Evolutionary conservation across 2,797 vertebrate species (phyloP), one percentile per base, ranked within the genome.

Genomic region (Gallinago solitaria): DNA sequence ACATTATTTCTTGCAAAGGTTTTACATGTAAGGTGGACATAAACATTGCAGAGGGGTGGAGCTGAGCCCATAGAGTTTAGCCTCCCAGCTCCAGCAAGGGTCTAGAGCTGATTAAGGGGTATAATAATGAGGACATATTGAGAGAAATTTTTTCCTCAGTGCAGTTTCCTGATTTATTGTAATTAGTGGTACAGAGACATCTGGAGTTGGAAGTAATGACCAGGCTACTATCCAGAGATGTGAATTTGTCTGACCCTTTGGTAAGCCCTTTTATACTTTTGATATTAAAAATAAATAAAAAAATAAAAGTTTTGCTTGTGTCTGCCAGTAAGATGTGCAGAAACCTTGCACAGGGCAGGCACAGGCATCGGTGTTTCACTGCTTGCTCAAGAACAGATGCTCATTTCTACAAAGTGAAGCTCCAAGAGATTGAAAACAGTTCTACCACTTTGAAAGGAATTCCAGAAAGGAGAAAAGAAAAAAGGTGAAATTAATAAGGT

Each of bases 151-250:
- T 91, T 83, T 80, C 79, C 68, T 88, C 73, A 32, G 53, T 16
- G 48, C 16, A 86, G 59, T 81, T 91, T 90, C 77, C 83, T 92
- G 70, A 93, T 94, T 86, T 82, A 86, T 70, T 93, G 25, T 73
- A 89, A 89, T 95, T 92, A 89, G 35, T 53, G 39, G 28, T 45
- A 73, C 54, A 87, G 63, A 90, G 77, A 76, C 83, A 90, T 84
- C 80, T 93, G 93, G 77, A 96, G 30, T 17, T 82, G 35, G 51
- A 84, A 90, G 35, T 60, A 90, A 69, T 3, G 16, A 93, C 50
- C 51, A 60, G 77, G 59, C 47, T 89, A 79, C 59, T 84, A 15
- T 79, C 88, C 93, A 81, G n/a, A 90, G 18, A 61, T 23, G 45
- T n/a, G 21, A 79, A 92, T 79, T 87, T 63, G 28, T 82, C 70